A percentile compares a stretch with the other conserved stretches of the same genome.
These are phyloP conservation scores for Heteromyza rotundicornis DNA, from an alignment of 2,888 invertebrate species.

Conservation along the genomic window DNA sequence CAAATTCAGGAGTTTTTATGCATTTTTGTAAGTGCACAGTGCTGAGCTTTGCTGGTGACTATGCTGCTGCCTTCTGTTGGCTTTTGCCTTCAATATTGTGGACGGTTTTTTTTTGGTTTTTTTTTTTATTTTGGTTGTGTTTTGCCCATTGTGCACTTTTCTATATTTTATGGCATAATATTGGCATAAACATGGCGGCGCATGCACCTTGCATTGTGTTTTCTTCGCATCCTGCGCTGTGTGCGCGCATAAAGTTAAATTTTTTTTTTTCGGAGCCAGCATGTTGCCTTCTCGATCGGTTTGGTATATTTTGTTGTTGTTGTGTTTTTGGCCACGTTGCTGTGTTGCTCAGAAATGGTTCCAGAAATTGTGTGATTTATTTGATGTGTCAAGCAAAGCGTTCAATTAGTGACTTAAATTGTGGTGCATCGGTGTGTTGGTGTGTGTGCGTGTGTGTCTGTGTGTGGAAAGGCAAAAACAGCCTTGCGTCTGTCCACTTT, in stretches of 20 bases:
- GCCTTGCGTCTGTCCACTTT: neutral
- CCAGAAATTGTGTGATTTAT: slow-evolving; percentile 59
- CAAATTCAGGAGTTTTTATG: neutral
- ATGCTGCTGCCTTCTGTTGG: neutral
- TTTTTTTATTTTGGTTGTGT: neutral
- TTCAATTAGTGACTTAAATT: slow-evolving; percentile 63
- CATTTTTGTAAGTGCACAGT: neutral
- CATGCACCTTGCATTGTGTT: slow-evolving; percentile 22
- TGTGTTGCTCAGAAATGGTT: too few relatives aligned
- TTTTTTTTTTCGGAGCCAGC: slow-evolving; percentile 35
- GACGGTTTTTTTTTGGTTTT: too few relatives aligned
- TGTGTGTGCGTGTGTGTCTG: neutral
- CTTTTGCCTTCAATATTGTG: neutral
- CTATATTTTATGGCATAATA: slow-evolving; percentile 55
- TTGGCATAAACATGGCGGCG: slow-evolving; percentile 29
- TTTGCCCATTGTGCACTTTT: slow-evolving; percentile 24
- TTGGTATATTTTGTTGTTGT: neutral
- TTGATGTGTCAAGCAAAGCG: slow-evolving; percentile 62
- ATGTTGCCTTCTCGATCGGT: slow-evolving; percentile 29
- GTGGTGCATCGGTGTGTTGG: slow-evolving; percentile 36
- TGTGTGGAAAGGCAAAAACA: neutral
- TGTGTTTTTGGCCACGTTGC: neutral
- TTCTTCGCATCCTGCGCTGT: neutral
- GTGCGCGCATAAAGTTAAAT: neutral
- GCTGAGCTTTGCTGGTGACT: neutral